Evolutionary conservation across 2,113 vertebrate species (phyloP).

Genomic region (Synchiropus splendidus): DNA sequence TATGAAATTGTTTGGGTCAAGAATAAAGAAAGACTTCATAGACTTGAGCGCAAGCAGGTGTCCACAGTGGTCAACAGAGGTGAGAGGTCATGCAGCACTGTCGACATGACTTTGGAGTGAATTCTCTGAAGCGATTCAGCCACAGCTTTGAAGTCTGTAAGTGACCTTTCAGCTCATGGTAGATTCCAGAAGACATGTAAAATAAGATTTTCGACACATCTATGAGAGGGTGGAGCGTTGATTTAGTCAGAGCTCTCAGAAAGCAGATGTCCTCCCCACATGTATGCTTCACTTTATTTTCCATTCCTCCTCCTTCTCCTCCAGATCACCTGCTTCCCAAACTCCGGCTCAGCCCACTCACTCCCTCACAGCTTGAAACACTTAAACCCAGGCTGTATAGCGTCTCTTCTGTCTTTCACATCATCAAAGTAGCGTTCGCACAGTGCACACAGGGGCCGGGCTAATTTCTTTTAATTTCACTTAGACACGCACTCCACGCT

Average conservation of each 20-base stretch:
- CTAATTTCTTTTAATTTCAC: constrained; percentile 55
- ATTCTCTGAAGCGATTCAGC: too few species aligned
- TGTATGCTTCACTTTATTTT: constrained; percentile 1
- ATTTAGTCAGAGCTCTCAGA: constrained; percentile 14
- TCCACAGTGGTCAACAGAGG: too few species aligned
- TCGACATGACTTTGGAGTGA: too few species aligned
- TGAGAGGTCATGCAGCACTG: too few species aligned
- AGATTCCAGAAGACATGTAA: too few species aligned
- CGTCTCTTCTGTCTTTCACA: constrained; percentile 33
- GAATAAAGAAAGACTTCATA: too few species aligned
- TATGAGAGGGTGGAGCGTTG: too few species aligned
- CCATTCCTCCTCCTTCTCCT: constrained; percentile 2
- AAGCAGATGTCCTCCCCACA: not conserved
- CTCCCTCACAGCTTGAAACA: constrained; percentile 24
- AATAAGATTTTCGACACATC: too few species aligned
- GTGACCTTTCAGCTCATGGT: too few species aligned
- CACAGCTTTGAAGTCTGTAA: too few species aligned
- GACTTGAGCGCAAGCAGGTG: too few species aligned
- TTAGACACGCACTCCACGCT: constrained; percentile 43
- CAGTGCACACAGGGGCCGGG: constrained; percentile 26
- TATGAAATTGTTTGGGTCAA: too few species aligned
- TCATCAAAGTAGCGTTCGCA: constrained; percentile 44
- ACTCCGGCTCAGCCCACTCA: constrained; percentile 13
- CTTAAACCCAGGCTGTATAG: constrained; percentile 26
- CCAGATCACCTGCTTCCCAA: constrained; percentile 16